A percentile compares a stretch with the other conserved stretches of the same genome.
phyloP scores from a whole-genome alignment of 2,888 invertebrate species.

The Aradus depressus region DNA sequence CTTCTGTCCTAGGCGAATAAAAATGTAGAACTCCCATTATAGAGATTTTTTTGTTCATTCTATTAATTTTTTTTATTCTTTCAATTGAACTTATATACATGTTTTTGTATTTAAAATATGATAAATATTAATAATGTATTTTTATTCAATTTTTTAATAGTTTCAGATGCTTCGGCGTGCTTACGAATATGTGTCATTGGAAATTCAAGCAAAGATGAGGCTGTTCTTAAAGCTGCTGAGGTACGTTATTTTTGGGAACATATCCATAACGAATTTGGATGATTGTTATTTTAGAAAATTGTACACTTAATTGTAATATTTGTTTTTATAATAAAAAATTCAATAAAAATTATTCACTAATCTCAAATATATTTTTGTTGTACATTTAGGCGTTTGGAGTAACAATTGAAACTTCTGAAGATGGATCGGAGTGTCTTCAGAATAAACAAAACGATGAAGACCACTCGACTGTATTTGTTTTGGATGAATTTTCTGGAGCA shows the following conservation, averaged over 20 bases:
- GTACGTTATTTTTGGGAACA: constrained; percentile 29
- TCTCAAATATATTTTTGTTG: too few species aligned
- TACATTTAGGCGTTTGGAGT: constrained; percentile 44
- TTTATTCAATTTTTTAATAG: not conserved
- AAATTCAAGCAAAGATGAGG: constrained; percentile 43
- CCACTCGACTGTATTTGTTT: constrained; percentile 57
- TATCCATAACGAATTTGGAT: not conserved
- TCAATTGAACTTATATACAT: too few species aligned
- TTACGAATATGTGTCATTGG: constrained; percentile 50
- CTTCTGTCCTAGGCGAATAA: too few species aligned
- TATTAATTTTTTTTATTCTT: not conserved
- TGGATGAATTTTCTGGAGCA: constrained; percentile 61
- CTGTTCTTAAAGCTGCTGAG: constrained; percentile 46
- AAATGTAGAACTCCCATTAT: too few species aligned
- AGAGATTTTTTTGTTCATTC: constrained; percentile 7
- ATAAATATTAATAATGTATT: too few species aligned
- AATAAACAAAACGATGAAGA: constrained; percentile 44
- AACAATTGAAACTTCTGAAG: constrained; percentile 50
- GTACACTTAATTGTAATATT: too few species aligned
- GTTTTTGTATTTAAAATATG: too few species aligned
- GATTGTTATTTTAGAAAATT: not conserved
- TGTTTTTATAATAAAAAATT: too few species aligned
- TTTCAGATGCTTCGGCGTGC: constrained; percentile 15
- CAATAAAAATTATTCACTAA: too few species aligned
- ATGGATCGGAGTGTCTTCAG: constrained; percentile 48